Conservation (phyloP, 2,797 vertebrate species). For the Sebastes flavidus region DNA sequence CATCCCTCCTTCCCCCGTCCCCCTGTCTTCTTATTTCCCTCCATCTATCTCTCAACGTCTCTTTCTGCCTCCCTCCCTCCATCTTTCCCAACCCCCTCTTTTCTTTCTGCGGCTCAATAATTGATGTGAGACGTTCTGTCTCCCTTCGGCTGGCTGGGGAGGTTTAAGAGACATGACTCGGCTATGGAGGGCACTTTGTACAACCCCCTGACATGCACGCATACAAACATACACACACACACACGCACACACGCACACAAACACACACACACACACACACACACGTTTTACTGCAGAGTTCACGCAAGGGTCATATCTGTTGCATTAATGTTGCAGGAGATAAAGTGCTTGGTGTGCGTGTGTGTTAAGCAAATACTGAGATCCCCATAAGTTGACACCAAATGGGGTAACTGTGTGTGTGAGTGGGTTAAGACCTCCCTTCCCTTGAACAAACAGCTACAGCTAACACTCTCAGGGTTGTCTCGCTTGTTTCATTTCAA, state of each 20-base stretch:
- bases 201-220: slow-evolving; percentile 48
- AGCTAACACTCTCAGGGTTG: not conserved
- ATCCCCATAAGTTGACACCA: slow-evolving; percentile 24
- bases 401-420: not conserved
- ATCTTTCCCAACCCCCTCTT: not conserved
- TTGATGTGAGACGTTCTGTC: slow-evolving; percentile 70
- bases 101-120: slow-evolving; percentile 64
- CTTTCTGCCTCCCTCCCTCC: not conserved
- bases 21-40: not conserved
- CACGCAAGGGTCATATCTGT: slow-evolving; percentile 65
- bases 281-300: slow-evolving; percentile 62
- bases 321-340: slow-evolving; percentile 71
- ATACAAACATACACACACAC: slow-evolving; percentile 9
- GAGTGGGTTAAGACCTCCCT: not conserved
- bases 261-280: slow-evolving; percentile 1
- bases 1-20: no score
- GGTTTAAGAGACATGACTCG: slow-evolving; percentile 74
- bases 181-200: slow-evolving; percentile 73
- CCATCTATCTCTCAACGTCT: not conserved
- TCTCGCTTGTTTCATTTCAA: not conserved
- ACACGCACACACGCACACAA: not conserved
- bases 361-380: slow-evolving; percentile 51
- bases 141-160: slow-evolving; percentile 51
- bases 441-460: not conserved
- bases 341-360: slow-evolving; percentile 49